Conservation (phyloP, 2,888 invertebrate species). For the Anthrax anthrax region DNA sequence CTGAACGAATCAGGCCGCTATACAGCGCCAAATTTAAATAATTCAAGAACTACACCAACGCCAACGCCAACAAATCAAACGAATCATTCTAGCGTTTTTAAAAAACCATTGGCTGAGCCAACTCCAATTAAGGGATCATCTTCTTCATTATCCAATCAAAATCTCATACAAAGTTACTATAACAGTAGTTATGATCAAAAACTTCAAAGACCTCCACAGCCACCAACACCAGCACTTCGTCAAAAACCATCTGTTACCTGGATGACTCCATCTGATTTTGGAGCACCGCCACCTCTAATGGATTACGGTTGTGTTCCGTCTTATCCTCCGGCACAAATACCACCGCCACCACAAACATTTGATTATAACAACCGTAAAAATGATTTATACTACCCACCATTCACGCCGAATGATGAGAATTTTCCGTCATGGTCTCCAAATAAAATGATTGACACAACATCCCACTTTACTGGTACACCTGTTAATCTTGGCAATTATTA, state of each 20-base stretch:
- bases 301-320: background rate
- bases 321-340: background rate
- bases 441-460: constrained; percentile 23
- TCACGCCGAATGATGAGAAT: constrained; percentile 28
- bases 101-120: background rate
- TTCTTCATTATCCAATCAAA: background rate
- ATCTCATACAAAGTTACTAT: background rate
- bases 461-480: background rate
- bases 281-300: background rate
- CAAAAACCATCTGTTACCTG: constrained; percentile 15
- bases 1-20: background rate
- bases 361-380: background rate
- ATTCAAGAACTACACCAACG: background rate
- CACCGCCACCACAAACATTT: background rate
- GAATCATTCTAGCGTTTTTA: background rate
- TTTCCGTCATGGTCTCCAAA: constrained; percentile 43
- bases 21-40: background rate
- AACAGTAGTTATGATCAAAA: constrained; percentile 7
- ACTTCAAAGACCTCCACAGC: constrained; percentile 2
- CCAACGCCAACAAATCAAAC: background rate
- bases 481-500: background rate
- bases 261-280: constrained; percentile 13
- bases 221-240: background rate
- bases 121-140: background rate
- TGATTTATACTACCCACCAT: constrained; percentile 12